Percentiles rank a stretch among this genome's conserved stretches.
Conservation (phyloP, 2,888 invertebrate genomes). For the Drosophila colorata region DNA sequence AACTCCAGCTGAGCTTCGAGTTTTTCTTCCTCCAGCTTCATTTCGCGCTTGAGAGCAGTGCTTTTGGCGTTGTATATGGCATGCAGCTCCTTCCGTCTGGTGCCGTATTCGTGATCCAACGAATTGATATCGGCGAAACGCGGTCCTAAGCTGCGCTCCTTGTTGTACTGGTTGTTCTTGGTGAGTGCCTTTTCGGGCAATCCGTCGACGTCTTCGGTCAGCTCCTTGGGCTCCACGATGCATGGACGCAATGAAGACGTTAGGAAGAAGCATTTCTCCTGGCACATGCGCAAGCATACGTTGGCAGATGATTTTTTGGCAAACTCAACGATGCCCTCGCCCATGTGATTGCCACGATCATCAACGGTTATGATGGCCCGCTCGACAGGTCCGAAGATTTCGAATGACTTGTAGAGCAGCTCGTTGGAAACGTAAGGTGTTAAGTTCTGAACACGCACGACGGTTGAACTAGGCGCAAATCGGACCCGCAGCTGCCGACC, state of each 20-base stretch:
- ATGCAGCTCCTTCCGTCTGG: conserved; percentile 97
- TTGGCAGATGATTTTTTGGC: conserved; percentile 95
- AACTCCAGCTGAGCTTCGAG: conserved; percentile 98
- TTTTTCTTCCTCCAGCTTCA: conserved; percentile 95
- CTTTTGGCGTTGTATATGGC: conserved; percentile 95
- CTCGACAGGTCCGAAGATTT: conserved; percentile 96
- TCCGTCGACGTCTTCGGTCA: conserved; percentile 96
- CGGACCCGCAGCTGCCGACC: conserved; percentile 95
- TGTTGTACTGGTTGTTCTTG: conserved; percentile 92
- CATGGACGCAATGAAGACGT: conserved; percentile 96
- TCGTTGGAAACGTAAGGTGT: conserved; percentile 97
- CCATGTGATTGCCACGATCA: conserved; percentile 96
- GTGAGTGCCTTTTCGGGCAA: conserved; percentile 92
- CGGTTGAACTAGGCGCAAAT: conserved; percentile 97
- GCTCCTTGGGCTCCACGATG: conserved; percentile 96
- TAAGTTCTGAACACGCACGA: conserved; percentile 96
- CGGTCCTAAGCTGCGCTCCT: conserved; percentile 94
- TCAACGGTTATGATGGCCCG: conserved; percentile 97
- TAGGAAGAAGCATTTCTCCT: conserved; percentile 96
- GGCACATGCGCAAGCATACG: conserved; percentile 94
- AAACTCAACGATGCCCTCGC: conserved; percentile 98
- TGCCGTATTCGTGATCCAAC: conserved; percentile 98
- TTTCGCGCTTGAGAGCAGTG: conserved; percentile 93
- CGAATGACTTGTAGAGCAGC: conserved; percentile 93
- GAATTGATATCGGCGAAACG: conserved; percentile 94